Conservation (phyloP, 2,113 vertebrate species). For the Ciconia maguari region DNA sequence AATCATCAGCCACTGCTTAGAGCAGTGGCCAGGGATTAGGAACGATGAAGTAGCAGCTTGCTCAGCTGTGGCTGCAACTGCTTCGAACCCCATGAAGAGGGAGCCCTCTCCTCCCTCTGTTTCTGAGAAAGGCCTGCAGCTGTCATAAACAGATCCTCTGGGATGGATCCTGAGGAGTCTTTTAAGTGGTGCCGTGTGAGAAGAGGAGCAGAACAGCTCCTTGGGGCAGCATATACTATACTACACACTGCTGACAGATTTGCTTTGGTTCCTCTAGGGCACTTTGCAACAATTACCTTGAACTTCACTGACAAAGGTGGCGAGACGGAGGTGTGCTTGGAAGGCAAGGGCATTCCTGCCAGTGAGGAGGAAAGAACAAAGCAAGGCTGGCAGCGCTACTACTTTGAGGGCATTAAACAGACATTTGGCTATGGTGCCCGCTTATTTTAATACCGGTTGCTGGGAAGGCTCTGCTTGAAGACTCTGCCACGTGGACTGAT, state of each 20-base stretch:
- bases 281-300: conserved; percentile 85
- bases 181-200: neutral
- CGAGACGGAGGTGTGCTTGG: conserved; percentile 84
- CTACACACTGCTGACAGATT: neutral
- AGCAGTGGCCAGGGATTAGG: neutral
- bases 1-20: neutral
- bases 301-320: conserved; percentile 80
- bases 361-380: conserved; percentile 87
- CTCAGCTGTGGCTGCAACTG: neutral
- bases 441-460: conserved; percentile 78
- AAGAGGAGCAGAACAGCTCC: neutral
- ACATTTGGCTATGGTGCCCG: conserved; percentile 90
- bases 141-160: neutral
- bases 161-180: neutral
- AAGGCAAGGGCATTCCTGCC: conserved; percentile 83
- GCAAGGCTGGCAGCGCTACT: conserved; percentile 92
- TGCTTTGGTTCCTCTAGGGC: conserved; percentile 74
- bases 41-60: neutral
- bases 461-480: conserved; percentile 26
- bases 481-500: conserved; percentile 68
- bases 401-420: conserved; percentile 93
- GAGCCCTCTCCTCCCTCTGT: neutral
- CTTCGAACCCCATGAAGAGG: neutral
- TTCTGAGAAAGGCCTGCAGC: neutral
- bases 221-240: too few species aligned